Evolutionary conservation across 2,797 vertebrate species (phyloP).

Genomic region (Anisognathus igniventris): DNA sequence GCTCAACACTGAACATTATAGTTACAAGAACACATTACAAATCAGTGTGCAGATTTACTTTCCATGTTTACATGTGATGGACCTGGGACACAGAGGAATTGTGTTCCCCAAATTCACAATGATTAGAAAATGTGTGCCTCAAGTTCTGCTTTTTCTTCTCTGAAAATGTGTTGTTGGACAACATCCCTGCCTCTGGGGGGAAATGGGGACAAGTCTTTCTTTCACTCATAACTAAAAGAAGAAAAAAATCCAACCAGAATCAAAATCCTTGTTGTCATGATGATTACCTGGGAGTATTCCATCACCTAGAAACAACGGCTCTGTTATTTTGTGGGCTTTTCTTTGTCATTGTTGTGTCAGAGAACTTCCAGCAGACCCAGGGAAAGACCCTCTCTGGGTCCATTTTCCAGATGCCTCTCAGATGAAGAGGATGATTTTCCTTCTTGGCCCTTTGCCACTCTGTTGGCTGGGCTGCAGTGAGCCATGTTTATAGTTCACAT

Average conservation of each 20-base stretch:
- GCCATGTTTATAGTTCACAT: slow-evolving; percentile 42
- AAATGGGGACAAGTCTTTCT: not conserved
- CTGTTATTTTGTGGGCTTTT: not conserved
- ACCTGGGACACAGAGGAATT: not conserved
- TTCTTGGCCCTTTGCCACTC: slow-evolving; percentile 3
- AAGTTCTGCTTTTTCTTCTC: not conserved
- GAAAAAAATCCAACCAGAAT: not conserved
- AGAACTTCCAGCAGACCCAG: not conserved
- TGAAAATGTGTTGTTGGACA: not conserved
- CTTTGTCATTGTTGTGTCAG: not conserved
- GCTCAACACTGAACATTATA: not conserved
- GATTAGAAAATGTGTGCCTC: not conserved
- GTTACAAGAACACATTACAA: not conserved
- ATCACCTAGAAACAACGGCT: not conserved
- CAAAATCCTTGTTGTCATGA: not conserved
- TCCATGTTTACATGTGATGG: not conserved
- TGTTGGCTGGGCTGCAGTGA: not conserved
- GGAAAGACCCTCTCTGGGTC: not conserved
- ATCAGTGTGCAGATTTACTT: not conserved
- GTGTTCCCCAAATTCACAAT: not conserved
- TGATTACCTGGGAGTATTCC: not conserved
- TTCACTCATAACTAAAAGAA: not conserved
- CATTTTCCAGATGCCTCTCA: not conserved
- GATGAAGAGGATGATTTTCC: not conserved
- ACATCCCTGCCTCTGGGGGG: not conserved